A percentile compares a stretch with the other conserved stretches of the same genome.
Conservation (phyloP, 2,113 vertebrate species). For the Hucho hucho region DNA sequence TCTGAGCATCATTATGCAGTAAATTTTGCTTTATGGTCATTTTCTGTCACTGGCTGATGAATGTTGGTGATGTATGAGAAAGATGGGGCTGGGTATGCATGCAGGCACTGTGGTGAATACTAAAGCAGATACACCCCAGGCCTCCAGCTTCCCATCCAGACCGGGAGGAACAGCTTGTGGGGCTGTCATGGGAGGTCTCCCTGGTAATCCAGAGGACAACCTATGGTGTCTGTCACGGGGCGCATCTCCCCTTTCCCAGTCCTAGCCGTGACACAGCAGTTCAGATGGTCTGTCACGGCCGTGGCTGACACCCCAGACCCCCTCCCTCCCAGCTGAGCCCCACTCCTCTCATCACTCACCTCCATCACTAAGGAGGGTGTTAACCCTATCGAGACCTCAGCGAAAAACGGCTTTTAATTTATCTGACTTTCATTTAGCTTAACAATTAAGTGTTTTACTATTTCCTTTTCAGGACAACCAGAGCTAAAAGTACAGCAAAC, state of each 20-base stretch:
- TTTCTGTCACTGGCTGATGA: constrained; percentile 38
- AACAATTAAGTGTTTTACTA: too few relatives aligned
- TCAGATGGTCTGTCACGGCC: constrained; percentile 16
- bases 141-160: not conserved
- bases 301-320: not conserved
- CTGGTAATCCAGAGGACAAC: not conserved
- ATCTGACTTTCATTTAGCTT: too few relatives aligned
- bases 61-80: constrained; percentile 17
- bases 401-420: too few relatives aligned
- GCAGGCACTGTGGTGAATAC: not conserved
- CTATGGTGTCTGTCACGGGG: not conserved
- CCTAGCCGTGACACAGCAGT: constrained; percentile 12
- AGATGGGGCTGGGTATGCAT: not conserved
- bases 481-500: too few relatives aligned
- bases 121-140: not conserved
- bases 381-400: constrained; percentile 42
- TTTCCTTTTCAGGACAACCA: too few relatives aligned
- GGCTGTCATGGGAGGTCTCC: not conserved
- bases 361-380: constrained; percentile 46
- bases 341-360: constrained; percentile 11
- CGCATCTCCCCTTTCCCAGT: constrained; percentile 6
- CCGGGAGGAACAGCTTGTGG: constrained; percentile 6
- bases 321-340: not conserved
- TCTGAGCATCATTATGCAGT: constrained; percentile 39
- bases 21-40: constrained; percentile 52